Evolutionary conservation across 2,113 vertebrate genomes (phyloP), one percentile per base, ranked within the genome.

Genomic region (Mesoclemmys tuberculata): DNA sequence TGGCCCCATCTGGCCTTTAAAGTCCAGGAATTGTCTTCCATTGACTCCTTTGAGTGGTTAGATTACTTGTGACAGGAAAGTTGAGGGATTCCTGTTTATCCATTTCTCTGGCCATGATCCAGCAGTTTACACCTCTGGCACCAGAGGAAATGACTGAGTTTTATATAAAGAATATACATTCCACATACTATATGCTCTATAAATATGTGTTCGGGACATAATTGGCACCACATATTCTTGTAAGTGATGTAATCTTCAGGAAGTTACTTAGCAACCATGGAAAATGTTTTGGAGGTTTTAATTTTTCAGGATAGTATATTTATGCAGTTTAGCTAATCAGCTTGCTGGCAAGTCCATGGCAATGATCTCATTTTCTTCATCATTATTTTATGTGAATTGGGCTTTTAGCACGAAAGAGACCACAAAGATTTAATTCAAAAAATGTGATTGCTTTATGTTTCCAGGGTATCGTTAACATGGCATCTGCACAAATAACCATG

Each of bases 351-450:
- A 96, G 97, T 87, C 94, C 5, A 87, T 68, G 56, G 9, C 82
- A 81, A 95, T 97, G 98, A 97, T 90, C 98, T 98, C 98, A 98
- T 98, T 97, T 96, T 96, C 97, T 97, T 98, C 97, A 97, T 97
- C 98, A 97, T 97, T 97, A 97, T 98, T 98, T 97, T 92, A 97
- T 98, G 97, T 86, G 97, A 97, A 96, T 96, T 83, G 97, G 97
- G 90, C 97, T 98, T 97, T 97, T 94, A 96, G 98, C 97, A 80
- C 97, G 84, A 94, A 97, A 93, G 97, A 97, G 97, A 89, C 96
- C 96, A 98, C 98, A 98, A 98, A 98, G 97, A 97, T 97, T 96
- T 96, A 96, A 98, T 98, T 98, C 97, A 98, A 93, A 88, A 92
- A 94, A 96, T 87, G 93, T 80, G 78, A 88, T 94, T 82, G 98